Base-by-base conservation (phyloP, 2,113 vertebrate species). In the Chlamydotis undulata region DNA sequence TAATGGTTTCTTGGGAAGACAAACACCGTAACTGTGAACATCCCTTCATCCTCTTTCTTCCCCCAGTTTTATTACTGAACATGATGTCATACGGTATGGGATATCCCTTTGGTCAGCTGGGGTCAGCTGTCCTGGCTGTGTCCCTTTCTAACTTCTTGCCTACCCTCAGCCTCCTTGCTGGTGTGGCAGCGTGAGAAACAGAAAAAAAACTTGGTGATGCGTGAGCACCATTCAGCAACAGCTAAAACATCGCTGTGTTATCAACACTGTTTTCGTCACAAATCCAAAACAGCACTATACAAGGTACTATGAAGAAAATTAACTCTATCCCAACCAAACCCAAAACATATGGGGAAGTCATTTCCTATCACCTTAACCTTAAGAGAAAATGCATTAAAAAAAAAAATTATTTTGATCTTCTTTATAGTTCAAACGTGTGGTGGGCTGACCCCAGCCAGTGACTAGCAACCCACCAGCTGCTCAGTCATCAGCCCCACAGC, bases 11-110 rank as follows among this genome's bases (percentile, higher is more conserved):
- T 8, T 65, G 37, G 24, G 18, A 81, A 59, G 71, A 65, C 23
- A 77, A 59, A 65, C 0, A 0, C 4, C 33, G 8, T 53, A 17
- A 11, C 8, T 53, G 8, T 5, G 5, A 70, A 65, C 12, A 0
- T 23, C 6, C 7, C 8, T 22, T 56, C 52, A 53, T 56, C 55
- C 55, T 56, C 18, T 29, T 56, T 56, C 55, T 31, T 31, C 14
- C 55, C 28, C 9, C 17, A 55, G 53, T 9, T 55, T 56, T 31
- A 43, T 56, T 56, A 18, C 55, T 56, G 55, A 56, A 17, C 55
- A 19, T 56, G 17, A 56, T 31, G 29, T 19, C 29, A 31, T 10
- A 31, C 19, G 55, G 17, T 5, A 14, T 28, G 14, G 26, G 52
- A 55, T 55, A 55, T 55, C 53, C 53, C 16, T 55, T 29, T 55